Base-by-base conservation (phyloP, 2,797 vertebrate species). In the Megalops cyprinoides region DNA sequence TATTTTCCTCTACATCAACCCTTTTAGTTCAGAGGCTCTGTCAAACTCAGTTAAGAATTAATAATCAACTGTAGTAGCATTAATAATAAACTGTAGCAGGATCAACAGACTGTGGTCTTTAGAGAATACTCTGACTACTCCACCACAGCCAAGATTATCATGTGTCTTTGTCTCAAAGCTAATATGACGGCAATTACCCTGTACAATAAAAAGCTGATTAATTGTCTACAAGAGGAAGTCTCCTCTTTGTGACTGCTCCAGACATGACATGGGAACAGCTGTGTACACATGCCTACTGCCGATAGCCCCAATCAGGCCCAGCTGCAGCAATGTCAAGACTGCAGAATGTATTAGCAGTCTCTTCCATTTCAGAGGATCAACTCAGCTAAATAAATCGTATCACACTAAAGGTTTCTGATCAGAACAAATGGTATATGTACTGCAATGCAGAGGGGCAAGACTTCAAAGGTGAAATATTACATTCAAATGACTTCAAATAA, bases 231-330 rank as follows among this genome's bases (percentile, higher is more conserved):
- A 77, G 85, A 84, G 83, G 77, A 88, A 82, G 87, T 74, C 88
- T 77, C 83, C 14, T 71, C 85, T 69, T 42, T 81, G 84, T 48
- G 7, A 28, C 77, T 80, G 53, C 58, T 74, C 28, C 58, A 62
- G 14, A 78, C 48, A n/a, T 28, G 82, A 79, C 60, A 74, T 81
- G 75, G 83, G 87, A 88, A 86, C 92, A 92, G 90, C 92, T 93
- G 91, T 87, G 71, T 85, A 82, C 90, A 88, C 74, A 51, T 82
- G 69, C 78, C 89, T 85, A 83, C 93, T 93, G 89, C 91, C 93
- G 92, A 93, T 85, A 34, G 79, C 74, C 85, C 34, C 34, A 69
- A 69, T 69, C 18, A 42, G 65, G 37, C 65, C 10, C 18, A 69
- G 39, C 37, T 69, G 65, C 42, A 37, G 65, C 37, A 1, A 9